phyloP scores from a whole-genome alignment of 2,888 invertebrate genomes.

The Malacosoma neustria region DNA sequence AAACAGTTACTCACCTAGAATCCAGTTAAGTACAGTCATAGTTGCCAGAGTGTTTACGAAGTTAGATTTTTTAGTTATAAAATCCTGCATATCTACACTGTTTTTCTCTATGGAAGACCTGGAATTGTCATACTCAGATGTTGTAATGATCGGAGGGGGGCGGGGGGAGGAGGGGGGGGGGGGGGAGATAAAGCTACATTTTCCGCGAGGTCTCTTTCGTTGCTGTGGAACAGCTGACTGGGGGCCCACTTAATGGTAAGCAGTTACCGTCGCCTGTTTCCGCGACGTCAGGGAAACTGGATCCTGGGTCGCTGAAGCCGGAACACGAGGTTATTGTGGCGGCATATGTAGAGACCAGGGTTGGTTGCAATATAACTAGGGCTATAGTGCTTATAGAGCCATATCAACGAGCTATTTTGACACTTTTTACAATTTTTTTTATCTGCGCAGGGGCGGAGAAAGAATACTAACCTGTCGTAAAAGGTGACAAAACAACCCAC shows the following conservation, averaged over 20 bases:
- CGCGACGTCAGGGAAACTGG: conserved; percentile 15
- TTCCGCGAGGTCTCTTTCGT: background rate
- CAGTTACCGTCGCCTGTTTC: conserved; percentile 20
- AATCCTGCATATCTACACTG: conserved; percentile 30
- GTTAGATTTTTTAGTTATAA: conserved; percentile 30
- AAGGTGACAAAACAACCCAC: no score
- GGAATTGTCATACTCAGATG: conserved; percentile 4
- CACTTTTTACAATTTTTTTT: no score
- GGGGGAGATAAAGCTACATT: background rate
- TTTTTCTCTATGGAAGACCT: conserved; percentile 32
- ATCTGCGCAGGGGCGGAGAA: no score
- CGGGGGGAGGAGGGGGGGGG: conserved; percentile 1
- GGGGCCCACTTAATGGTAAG: conserved; percentile 25
- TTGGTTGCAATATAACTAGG: conserved; percentile 6
- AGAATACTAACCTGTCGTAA: no score
- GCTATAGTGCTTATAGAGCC: no score
- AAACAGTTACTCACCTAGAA: conserved; percentile 49
- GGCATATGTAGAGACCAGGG: no score
- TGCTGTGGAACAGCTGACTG: conserved; percentile 25
- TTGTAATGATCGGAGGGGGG: conserved; percentile 4
- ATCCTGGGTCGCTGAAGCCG: conserved; percentile 12
- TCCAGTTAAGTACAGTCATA: conserved; percentile 35
- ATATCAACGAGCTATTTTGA: no score
- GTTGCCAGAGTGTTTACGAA: conserved; percentile 31
- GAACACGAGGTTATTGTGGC: no score